Evolutionary conservation across 2,113 vertebrate species (phyloP).

Genomic region (Planiliza haematocheilus): DNA sequence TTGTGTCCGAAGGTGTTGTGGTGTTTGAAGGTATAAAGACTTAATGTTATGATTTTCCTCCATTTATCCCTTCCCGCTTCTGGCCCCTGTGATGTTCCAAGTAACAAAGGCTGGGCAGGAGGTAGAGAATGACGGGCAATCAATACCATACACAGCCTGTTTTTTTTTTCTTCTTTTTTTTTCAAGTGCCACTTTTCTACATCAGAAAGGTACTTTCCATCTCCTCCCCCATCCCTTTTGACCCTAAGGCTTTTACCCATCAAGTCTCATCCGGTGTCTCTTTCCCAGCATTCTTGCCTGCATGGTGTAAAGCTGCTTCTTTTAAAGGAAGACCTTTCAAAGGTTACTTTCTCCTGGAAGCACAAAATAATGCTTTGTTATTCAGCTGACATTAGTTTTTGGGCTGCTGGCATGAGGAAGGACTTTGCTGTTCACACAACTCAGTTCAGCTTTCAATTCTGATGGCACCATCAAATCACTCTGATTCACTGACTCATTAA

Average conservation of each 20-base stretch:
- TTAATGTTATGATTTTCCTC: conserved; percentile 36
- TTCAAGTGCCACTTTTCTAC: conserved; percentile 63
- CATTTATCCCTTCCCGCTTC: conserved; percentile 34
- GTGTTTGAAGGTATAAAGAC: conserved; percentile 11
- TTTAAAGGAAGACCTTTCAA: conserved; percentile 36
- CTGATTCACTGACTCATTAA: not conserved
- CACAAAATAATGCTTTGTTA: conserved; percentile 42
- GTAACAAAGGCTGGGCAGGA: conserved; percentile 42
- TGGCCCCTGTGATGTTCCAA: conserved; percentile 33
- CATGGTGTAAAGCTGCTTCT: conserved; percentile 13
- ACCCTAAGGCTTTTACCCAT: conserved; percentile 46
- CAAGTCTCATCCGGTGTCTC: conserved; percentile 42
- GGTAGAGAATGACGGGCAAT: conserved; percentile 51
- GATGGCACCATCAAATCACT: not conserved
- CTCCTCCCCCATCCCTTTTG: conserved; percentile 17
- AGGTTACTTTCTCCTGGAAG: conserved; percentile 43
- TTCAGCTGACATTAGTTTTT: conserved; percentile 19
- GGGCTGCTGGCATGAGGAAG: conserved; percentile 11
- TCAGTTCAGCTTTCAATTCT: conserved; percentile 2
- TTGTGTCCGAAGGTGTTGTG: conserved; percentile 9
- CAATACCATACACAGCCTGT: conserved; percentile 49
- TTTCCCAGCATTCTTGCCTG: conserved; percentile 7
- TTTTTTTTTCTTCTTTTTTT: conserved; percentile 59
- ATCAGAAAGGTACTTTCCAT: conserved; percentile 48
- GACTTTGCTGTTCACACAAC: conserved; percentile 19